These are phyloP conservation scores for Cephalopholis sonnerati DNA, from an alignment of 2,113 vertebrate genomes.

Conservation along the genomic window DNA sequence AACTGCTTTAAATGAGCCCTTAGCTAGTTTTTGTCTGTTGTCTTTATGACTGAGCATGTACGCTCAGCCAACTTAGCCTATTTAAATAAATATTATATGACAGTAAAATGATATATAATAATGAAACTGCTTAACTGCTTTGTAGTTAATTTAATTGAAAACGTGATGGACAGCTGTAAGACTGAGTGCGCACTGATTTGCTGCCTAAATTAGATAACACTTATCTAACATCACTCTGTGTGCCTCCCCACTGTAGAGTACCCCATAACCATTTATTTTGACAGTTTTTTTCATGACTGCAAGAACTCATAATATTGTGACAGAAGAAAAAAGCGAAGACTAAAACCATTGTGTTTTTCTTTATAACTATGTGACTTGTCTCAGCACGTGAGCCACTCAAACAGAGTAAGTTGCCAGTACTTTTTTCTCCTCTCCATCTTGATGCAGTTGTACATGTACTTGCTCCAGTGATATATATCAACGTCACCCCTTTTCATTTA, in stretches of 20 bases:
- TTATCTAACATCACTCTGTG: not conserved
- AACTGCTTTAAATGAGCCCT: not conserved
- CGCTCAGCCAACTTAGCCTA: not conserved
- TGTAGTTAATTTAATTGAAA: not conserved
- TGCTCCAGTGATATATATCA: constrained; percentile 43
- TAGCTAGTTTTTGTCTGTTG: not conserved
- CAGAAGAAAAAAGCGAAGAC: constrained; percentile 13
- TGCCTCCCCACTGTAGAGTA: not conserved
- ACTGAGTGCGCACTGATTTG: not conserved
- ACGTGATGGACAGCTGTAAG: not conserved
- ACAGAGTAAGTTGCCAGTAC: constrained; percentile 76
- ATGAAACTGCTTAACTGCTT: not conserved
- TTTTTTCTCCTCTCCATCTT: constrained; percentile 46
- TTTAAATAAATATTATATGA: not conserved
- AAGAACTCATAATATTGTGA: constrained; percentile 43
- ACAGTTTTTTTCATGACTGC: constrained; percentile 17
- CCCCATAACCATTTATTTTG: not conserved
- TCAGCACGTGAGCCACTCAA: constrained; percentile 76
- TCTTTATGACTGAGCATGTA: not conserved
- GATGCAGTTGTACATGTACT: constrained; percentile 52
- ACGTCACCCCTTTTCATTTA: constrained; percentile 53
- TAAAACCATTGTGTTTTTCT: constrained; percentile 67
- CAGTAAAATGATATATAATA: not conserved
- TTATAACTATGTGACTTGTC: constrained; percentile 65
- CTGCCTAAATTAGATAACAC: not conserved